phyloP scores from a whole-genome alignment of 2,113 vertebrate genomes.

The Callionymus lyra region DNA sequence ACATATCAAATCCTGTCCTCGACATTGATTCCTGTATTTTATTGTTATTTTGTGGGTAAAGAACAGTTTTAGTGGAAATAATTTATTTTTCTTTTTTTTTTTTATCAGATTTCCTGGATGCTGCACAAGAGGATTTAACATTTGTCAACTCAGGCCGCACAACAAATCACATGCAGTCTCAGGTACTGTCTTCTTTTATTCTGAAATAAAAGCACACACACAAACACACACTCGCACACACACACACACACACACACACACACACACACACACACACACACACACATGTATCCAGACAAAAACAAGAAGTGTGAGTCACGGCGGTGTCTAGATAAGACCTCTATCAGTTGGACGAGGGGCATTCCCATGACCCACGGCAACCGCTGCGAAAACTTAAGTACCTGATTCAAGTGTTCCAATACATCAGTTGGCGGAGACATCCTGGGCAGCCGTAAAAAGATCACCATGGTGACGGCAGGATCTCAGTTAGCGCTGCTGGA shows the following conservation, averaged over 20 bases:
- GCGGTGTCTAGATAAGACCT: neutral
- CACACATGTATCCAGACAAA: neutral
- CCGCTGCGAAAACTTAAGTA: slow-evolving; percentile 23
- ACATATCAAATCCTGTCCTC: too few relatives aligned
- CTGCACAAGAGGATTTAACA: slow-evolving; percentile 12
- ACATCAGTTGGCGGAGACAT: slow-evolving; percentile 10
- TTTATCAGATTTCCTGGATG: slow-evolving; percentile 30
- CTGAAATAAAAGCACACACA: neutral
- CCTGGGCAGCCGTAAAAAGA: slow-evolving; percentile 13
- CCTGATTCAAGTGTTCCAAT: slow-evolving; percentile 29
- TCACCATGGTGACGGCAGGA: slow-evolving; percentile 42
- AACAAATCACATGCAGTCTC: slow-evolving; percentile 67
- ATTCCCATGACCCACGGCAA: slow-evolving; percentile 59
- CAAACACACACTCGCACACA: neutral
- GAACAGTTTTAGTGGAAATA: neutral
- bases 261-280: neutral
- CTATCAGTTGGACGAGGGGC: slow-evolving; percentile 3
- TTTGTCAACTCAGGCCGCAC: slow-evolving; percentile 19
- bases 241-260: too few relatives aligned
- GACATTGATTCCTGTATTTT: too few relatives aligned
- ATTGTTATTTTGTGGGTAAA: too few relatives aligned
- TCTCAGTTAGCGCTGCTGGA: slow-evolving; percentile 22
- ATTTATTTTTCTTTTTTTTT: slow-evolving; percentile 16
- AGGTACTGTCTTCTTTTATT: slow-evolving; percentile 48
- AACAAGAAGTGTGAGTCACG: neutral